Evolutionary conservation across 1,140 invertebrate species (phyloP).

Genomic region (Melanaphis sacchari): DNA sequence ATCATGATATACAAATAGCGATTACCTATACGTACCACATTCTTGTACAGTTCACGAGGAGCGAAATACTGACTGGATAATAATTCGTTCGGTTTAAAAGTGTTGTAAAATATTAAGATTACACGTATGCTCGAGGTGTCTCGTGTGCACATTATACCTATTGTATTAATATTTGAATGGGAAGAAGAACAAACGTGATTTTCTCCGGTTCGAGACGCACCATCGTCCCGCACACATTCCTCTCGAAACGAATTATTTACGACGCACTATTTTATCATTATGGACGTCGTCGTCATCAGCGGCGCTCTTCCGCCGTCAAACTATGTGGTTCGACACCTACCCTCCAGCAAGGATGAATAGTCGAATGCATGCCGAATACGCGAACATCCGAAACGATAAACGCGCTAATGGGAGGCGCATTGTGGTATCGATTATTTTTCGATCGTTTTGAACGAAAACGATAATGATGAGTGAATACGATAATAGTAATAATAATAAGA

Average conservation of each 20-base stretch:
- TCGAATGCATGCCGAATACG: background rate
- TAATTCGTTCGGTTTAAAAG: background rate
- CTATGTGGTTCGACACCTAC: background rate
- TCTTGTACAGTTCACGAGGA: background rate
- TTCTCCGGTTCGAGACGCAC: background rate
- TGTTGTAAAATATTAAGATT: background rate
- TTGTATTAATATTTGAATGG: background rate
- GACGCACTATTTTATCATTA: slow-evolving; percentile 5
- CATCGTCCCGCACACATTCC: background rate
- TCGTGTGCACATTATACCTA: background rate
- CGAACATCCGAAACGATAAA: background rate
- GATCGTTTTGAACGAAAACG: background rate
- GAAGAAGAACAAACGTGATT: background rate
- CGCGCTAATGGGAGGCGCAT: background rate
- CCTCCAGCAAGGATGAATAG: background rate
- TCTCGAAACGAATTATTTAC: background rate
- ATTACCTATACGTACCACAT: background rate
- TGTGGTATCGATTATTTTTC: background rate
- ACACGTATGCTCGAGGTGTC: background rate
- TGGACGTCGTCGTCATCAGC: background rate
- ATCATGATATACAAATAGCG: background rate
- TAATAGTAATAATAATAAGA: background rate
- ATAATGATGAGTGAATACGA: background rate
- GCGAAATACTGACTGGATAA: background rate
- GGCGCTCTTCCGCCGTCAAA: background rate